Conservation (phyloP, 2,113 vertebrate species). For the Pandion haliaetus region DNA sequence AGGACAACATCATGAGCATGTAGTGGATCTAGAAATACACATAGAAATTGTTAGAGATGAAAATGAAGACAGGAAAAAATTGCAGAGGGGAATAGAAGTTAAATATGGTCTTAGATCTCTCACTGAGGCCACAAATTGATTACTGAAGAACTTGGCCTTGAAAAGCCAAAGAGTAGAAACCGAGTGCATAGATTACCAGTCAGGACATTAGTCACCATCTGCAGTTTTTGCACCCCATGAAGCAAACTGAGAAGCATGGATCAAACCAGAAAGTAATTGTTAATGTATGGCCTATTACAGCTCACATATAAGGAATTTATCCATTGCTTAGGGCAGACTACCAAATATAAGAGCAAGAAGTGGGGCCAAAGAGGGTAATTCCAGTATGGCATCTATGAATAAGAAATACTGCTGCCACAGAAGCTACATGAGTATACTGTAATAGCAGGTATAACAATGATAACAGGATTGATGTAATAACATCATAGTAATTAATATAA, state of each 20-base stretch:
- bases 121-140: background rate
- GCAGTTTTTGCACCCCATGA: background rate
- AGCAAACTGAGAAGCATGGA: background rate
- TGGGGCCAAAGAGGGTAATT: background rate
- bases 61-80: background rate
- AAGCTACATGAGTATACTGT: background rate
- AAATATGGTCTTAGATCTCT: background rate
- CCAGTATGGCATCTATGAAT: background rate
- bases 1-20: background rate
- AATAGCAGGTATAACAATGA: background rate
- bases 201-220: background rate
- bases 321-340: background rate
- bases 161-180: background rate
- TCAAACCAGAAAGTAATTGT: background rate
- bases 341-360: background rate
- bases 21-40: background rate
- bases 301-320: background rate
- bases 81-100: background rate
- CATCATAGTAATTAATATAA: background rate
- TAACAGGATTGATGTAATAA: background rate
- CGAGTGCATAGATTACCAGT: accelerated
- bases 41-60: background rate
- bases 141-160: background rate
- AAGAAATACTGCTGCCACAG: background rate
- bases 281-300: background rate